Conservation (phyloP, 2,888 invertebrate species). For the Graphium colonna region DNA sequence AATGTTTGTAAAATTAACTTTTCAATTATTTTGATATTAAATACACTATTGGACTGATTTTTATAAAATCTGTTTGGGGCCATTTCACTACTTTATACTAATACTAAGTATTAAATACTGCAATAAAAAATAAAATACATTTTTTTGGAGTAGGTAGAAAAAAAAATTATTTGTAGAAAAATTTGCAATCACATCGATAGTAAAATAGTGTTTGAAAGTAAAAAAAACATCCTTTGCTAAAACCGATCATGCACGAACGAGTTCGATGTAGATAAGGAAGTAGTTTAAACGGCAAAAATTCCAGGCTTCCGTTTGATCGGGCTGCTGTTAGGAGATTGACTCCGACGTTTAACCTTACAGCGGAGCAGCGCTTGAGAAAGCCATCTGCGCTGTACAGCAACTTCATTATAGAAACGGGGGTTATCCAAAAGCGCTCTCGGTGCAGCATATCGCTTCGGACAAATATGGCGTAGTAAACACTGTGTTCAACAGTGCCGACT, state of each 20-base stretch:
- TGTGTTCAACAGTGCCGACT: conserved; percentile 12
- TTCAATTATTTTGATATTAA: too few species aligned
- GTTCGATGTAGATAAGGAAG: neutral
- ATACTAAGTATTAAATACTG: too few species aligned
- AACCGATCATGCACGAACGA: neutral
- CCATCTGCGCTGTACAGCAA: neutral
- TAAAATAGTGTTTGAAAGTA: too few species aligned
- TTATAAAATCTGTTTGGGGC: too few species aligned
- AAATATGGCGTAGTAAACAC: conserved; percentile 19
- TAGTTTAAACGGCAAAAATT: neutral
- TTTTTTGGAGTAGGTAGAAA: too few species aligned
- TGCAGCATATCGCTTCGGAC: conserved; percentile 4
- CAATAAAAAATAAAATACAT: too few species aligned
- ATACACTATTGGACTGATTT: too few species aligned
- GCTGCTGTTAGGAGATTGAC: neutral
- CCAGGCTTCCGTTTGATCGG: conserved; percentile 3
- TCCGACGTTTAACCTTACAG: neutral
- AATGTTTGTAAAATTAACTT: too few species aligned
- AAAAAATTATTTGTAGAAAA: too few species aligned
- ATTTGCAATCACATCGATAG: too few species aligned
- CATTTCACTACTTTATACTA: too few species aligned
- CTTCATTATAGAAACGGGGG: conserved; percentile 1
- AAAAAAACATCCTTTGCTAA: too few species aligned
- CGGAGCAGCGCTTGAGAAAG: neutral
- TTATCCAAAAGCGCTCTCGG: conserved; percentile 9